phyloP scores from a whole-genome alignment of 2,797 vertebrate genomes.

The Hypotaenidia philippensis region DNA sequence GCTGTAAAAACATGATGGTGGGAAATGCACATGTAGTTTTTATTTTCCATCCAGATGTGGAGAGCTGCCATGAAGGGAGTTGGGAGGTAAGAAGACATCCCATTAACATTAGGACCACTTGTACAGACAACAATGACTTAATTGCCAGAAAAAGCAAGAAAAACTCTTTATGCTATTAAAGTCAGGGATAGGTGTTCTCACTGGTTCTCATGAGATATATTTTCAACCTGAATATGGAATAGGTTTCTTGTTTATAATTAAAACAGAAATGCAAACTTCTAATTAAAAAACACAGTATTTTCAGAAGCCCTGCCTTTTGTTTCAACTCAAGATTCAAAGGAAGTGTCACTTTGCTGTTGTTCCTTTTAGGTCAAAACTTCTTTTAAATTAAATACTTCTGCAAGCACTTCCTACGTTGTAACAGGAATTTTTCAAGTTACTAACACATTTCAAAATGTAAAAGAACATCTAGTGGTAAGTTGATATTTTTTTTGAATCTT shows the following conservation, averaged over 20 bases:
- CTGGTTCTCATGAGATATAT: neutral
- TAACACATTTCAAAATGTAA: neutral
- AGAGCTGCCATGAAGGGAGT: neutral
- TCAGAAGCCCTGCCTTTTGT: accelerated
- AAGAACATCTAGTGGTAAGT: neutral
- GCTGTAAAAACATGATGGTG: neutral
- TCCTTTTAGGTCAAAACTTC: neutral
- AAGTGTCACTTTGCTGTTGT: neutral
- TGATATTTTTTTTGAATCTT: neutral
- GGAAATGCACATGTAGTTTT: neutral
- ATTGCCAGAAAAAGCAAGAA: neutral
- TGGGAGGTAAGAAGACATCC: neutral
- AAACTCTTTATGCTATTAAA: neutral
- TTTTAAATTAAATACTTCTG: neutral
- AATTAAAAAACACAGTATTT: neutral
- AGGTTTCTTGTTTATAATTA: neutral
- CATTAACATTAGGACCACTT: neutral
- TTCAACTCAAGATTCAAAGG: neutral
- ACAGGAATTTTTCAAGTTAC: neutral
- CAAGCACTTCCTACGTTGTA: neutral
- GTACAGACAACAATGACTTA: neutral
- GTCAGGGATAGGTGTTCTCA: neutral
- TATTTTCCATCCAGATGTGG: neutral
- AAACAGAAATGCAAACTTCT: neutral
- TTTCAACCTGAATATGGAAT: neutral